These are phyloP conservation scores for Parelbella ahira DNA, from an alignment of 2,888 invertebrate species.

Conservation along the genomic window DNA sequence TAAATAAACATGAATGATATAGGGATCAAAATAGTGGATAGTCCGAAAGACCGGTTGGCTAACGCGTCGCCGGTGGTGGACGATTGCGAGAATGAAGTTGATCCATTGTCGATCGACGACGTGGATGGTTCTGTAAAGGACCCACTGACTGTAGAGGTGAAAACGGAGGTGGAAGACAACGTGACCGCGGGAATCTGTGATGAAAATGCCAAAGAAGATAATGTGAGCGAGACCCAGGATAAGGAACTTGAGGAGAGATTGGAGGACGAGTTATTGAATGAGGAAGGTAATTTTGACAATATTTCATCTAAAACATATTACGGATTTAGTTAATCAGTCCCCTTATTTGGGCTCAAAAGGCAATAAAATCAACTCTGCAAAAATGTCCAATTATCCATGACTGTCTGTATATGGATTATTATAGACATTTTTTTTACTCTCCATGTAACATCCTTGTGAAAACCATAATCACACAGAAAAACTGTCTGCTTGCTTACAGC, in stretches of 20 bases:
- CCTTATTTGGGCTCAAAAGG: no score
- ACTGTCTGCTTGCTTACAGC: no score
- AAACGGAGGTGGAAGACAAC: constrained; percentile 38
- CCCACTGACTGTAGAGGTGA: constrained; percentile 32
- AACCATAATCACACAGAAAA: no score
- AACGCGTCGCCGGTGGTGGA: constrained; percentile 50
- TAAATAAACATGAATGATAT: constrained; percentile 80
- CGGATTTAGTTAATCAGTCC: no score
- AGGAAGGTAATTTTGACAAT: constrained; percentile 35
- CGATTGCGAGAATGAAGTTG: constrained; percentile 56
- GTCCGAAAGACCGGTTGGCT: constrained; percentile 57
- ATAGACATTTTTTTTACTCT: no score
- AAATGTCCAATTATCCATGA: no score
- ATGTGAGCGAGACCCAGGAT: constrained; percentile 44
- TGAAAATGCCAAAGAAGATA: constrained; percentile 76
- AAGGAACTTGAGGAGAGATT: constrained; percentile 39
- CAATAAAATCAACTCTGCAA: no score
- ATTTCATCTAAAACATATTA: no score
- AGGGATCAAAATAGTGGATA: constrained; percentile 71
- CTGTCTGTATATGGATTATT: no score
- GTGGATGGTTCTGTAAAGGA: constrained; percentile 42
- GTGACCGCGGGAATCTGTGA: constrained; percentile 62
- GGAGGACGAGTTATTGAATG: constrained; percentile 27
- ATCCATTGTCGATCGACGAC: constrained; percentile 64
- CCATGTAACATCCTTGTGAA: no score